Evolutionary conservation across 2,113 vertebrate genomes (phyloP).

Genomic region (Bungarus multicinctus): DNA sequence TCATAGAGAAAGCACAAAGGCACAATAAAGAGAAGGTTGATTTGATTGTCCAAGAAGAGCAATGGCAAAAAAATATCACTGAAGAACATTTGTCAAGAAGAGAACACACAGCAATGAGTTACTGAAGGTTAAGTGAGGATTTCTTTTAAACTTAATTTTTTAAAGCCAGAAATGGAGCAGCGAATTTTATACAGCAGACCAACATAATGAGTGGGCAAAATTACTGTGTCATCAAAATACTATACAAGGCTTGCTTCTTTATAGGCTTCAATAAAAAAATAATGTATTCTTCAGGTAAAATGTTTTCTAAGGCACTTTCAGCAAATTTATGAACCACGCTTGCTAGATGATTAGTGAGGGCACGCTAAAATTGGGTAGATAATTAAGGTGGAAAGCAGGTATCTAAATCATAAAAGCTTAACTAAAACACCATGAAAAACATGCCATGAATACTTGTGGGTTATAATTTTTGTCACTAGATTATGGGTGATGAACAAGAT

Average conservation of each 20-base stretch:
- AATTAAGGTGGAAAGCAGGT: slow-evolving; percentile 15
- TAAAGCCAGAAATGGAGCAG: background rate
- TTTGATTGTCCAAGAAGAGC: background rate
- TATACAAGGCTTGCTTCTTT: background rate
- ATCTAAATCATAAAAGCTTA: background rate
- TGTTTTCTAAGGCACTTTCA: slow-evolving; percentile 12
- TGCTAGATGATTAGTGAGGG: background rate
- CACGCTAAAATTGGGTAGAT: slow-evolving; percentile 12
- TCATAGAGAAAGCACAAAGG: background rate
- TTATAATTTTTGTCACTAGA: background rate
- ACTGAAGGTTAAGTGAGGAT: slow-evolving; percentile 7
- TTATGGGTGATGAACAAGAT: background rate
- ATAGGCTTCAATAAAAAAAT: slow-evolving; percentile 27
- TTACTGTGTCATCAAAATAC: slow-evolving; percentile 16
- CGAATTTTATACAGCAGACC: background rate
- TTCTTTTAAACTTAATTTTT: slow-evolving; percentile 4
- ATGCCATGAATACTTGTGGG: background rate
- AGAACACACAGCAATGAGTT: background rate
- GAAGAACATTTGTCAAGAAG: background rate
- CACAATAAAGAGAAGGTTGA: background rate
- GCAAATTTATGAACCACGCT: slow-evolving; percentile 13
- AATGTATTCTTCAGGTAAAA: slow-evolving; percentile 16
- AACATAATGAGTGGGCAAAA: slow-evolving; percentile 2
- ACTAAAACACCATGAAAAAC: background rate
- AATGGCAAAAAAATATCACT: background rate